Evolutionary conservation across 2,888 invertebrate species (phyloP).

Genomic region (Craniophora ligustri): DNA sequence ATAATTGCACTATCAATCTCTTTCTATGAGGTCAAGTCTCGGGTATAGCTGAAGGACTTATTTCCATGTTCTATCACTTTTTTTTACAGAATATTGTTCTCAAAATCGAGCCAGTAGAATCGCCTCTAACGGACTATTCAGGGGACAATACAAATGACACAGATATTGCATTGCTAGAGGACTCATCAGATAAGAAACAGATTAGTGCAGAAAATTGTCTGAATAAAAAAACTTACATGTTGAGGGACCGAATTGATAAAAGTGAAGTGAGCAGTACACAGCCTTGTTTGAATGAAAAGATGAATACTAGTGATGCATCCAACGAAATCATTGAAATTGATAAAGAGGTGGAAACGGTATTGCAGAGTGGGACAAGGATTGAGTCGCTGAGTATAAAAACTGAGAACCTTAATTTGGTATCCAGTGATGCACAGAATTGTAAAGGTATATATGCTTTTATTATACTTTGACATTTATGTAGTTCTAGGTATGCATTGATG

Average conservation of each 20-base stretch:
- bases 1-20: too few species aligned
- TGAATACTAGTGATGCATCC: slow-evolving; percentile 56
- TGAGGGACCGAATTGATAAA: slow-evolving; percentile 68
- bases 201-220: slow-evolving; percentile 64
- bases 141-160: slow-evolving; percentile 85
- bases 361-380: slow-evolving; percentile 84
- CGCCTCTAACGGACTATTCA: slow-evolving; percentile 81
- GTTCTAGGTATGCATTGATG: too few species aligned
- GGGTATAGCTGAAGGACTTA: too few species aligned
- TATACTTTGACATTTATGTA: too few species aligned
- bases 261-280: slow-evolving; percentile 85
- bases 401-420: slow-evolving; percentile 79
- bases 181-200: slow-evolving; percentile 73
- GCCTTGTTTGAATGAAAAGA: slow-evolving; percentile 78
- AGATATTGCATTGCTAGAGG: slow-evolving; percentile 79
- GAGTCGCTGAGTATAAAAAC: slow-evolving; percentile 83
- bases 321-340: slow-evolving; percentile 82
- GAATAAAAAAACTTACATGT: slow-evolving; percentile 66
- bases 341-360: slow-evolving; percentile 83
- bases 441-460: slow-evolving; percentile 71
- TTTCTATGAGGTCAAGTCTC: too few species aligned
- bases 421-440: slow-evolving; percentile 77
- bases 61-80: background rate
- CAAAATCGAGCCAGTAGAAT: slow-evolving; percentile 82
- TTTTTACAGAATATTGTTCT: slow-evolving; percentile 75